A percentile compares a stretch with the other conserved stretches of the same genome.
phyloP scores from a whole-genome alignment of 2,113 vertebrate species.

The Empidonax traillii region DNA sequence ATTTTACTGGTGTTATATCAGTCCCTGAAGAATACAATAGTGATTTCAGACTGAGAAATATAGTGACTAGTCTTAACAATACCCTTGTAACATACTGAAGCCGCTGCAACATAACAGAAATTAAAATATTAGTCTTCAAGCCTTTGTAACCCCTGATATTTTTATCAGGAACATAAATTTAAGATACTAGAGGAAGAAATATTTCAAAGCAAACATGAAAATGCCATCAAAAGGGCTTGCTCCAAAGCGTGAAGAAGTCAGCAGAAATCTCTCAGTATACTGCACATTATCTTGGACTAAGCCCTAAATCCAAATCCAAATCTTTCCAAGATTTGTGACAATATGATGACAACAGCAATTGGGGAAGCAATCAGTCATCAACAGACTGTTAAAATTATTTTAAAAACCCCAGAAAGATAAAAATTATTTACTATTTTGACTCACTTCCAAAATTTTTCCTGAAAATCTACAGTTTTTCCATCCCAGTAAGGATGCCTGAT shows the following conservation, averaged over 20 bases:
- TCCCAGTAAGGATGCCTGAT: not conserved
- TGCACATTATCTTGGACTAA: not conserved
- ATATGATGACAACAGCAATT: not conserved
- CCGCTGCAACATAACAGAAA: not conserved
- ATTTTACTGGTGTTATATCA: not conserved
- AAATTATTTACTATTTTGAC: not conserved
- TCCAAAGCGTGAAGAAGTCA: not conserved
- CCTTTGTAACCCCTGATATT: not conserved
- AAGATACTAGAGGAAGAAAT: not conserved
- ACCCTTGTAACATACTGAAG: not conserved
- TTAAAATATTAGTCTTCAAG: not conserved
- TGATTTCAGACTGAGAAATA: constrained; percentile 9
- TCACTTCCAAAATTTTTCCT: not conserved
- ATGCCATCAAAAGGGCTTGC: not conserved
- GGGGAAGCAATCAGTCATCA: not conserved
- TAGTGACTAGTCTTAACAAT: not conserved
- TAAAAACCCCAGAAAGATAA: not conserved
- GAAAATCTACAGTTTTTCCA: not conserved
- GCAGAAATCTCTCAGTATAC: not conserved
- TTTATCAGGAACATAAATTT: constrained; percentile 6
- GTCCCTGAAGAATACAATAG: not conserved
- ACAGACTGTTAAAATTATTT: not conserved
- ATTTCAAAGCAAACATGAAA: constrained; percentile 4
- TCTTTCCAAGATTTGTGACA: not conserved
- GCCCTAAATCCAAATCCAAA: not conserved